Percentiles rank a stretch among this genome's conserved stretches.
Conservation (phyloP, 2,113 vertebrate species). For the Cebus imitator region DNA sequence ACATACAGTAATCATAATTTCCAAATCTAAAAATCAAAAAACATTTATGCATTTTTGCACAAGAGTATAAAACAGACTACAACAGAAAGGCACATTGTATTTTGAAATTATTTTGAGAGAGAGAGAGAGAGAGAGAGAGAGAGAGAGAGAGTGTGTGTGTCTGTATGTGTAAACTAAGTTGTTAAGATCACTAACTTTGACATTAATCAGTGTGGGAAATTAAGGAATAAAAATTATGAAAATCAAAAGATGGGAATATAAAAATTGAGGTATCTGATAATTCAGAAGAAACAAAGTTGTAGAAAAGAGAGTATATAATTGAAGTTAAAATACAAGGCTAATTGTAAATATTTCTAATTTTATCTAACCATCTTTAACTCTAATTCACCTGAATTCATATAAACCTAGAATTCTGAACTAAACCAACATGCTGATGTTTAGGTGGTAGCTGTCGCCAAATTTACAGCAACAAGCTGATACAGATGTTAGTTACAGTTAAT, state of each 20-base stretch:
- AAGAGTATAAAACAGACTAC: not conserved
- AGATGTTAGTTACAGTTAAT: not conserved
- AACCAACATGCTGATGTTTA: not conserved
- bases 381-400: not conserved
- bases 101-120: not conserved
- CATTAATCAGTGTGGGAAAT: not conserved
- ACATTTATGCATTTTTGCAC: not conserved
- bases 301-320: not conserved
- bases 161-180: not conserved
- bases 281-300: not conserved
- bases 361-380: not conserved
- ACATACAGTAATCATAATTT: not conserved
- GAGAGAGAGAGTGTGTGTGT: not conserved
- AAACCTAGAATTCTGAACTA: not conserved
- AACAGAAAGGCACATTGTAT: not conserved
- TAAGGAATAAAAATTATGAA: not conserved
- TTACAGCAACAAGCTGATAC: not conserved
- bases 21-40: not conserved
- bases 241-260: not conserved
- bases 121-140: no score
- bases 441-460: not conserved
- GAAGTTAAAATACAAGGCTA: not conserved
- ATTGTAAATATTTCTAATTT: slow-evolving; percentile 26
- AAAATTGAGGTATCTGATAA: not conserved
- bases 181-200: not conserved